Conservation (phyloP, 2,888 invertebrate genomes). For the Laothoe populi region DNA sequence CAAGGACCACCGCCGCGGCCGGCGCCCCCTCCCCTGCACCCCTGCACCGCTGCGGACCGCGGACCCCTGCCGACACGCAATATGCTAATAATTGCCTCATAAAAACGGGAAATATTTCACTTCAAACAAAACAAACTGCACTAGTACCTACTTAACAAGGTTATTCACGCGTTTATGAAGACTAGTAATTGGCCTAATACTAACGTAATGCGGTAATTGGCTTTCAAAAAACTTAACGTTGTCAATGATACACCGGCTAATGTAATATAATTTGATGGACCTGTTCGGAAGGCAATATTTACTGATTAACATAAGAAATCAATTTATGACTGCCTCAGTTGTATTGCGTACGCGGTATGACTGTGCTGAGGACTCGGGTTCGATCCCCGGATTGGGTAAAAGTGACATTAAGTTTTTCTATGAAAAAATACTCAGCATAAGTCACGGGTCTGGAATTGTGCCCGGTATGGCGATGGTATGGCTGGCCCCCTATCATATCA, state of each 20-base stretch:
- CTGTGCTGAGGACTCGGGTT: too few species aligned
- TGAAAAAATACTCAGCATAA: too few species aligned
- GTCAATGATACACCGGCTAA: neutral
- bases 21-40: slow-evolving; percentile 42
- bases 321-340: too few species aligned
- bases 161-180: neutral
- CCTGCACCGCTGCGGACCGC: slow-evolving; percentile 38
- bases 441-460: too few species aligned
- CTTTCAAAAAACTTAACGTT: neutral
- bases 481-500: too few species aligned
- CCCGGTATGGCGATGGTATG: too few species aligned
- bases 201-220: neutral
- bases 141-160: neutral
- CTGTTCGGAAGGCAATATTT: neutral
- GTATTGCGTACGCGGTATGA: too few species aligned
- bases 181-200: neutral
- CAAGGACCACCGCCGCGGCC: slow-evolving; percentile 36
- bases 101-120: slow-evolving; percentile 33
- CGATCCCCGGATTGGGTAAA: too few species aligned
- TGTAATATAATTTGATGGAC: neutral
- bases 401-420: too few species aligned
- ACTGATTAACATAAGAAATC: neutral
- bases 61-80: slow-evolving; percentile 49
- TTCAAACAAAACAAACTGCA: slow-evolving; percentile 27
- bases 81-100: slow-evolving; percentile 65